A percentile compares a stretch with the other conserved stretches of the same genome.
These are phyloP conservation scores for Mustelus asterias DNA, from an alignment of 2,113 vertebrate species.

Conservation along the genomic window DNA sequence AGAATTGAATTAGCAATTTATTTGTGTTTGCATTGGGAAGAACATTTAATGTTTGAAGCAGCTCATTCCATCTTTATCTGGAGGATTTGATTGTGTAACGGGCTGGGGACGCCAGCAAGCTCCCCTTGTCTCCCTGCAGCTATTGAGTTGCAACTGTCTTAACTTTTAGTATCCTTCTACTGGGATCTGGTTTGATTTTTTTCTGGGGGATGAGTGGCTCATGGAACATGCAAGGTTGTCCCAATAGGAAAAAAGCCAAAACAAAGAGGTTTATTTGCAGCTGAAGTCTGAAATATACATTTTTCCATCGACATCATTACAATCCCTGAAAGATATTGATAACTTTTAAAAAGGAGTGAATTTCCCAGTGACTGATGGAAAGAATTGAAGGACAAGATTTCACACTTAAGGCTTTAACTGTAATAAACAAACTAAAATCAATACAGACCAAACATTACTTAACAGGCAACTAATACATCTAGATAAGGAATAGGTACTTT, in stretches of 20 bases:
- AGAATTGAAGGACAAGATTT: no score
- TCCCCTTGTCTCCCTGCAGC: no score
- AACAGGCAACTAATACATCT: no score
- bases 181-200: neutral
- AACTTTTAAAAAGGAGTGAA: no score
- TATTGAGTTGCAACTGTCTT: no score
- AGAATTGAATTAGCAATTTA: neutral
- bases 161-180: neutral
- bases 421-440: no score
- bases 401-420: no score
- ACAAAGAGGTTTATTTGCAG: neutral
- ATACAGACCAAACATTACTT: no score
- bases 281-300: neutral
- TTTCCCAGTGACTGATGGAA: no score
- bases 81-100: neutral
- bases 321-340: no score
- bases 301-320: neutral
- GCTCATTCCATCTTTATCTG: neutral
- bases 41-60: neutral
- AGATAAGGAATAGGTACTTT: no score
- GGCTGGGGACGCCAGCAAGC: neutral
- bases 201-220: neutral
- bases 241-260: neutral
- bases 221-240: neutral
- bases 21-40: neutral